These are phyloP conservation scores for Micrastur ruficollis DNA, from an alignment of 2,797 vertebrate species.

Conservation along the genomic window DNA sequence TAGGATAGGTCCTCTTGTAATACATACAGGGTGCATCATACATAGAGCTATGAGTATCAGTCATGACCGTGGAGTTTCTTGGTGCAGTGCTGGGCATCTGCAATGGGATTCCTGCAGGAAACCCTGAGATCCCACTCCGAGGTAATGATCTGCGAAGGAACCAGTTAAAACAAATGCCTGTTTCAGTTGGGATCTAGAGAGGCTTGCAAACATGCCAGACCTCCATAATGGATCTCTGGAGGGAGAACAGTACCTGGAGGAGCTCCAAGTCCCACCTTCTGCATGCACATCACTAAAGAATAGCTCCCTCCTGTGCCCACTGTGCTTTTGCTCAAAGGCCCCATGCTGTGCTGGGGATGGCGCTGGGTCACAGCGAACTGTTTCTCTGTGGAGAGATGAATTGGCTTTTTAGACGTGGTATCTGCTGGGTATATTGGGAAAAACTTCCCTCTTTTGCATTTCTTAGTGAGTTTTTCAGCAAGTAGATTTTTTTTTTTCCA, in stretches of 20 bases:
- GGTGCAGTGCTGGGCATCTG: neutral
- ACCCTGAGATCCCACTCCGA: neutral
- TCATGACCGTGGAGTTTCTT: rapidly evolving
- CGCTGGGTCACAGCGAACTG: neutral
- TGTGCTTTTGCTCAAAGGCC: neutral
- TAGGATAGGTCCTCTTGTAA: neutral
- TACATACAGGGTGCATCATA: neutral
- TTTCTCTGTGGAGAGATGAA: neutral
- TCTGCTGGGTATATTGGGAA: neutral
- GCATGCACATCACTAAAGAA: neutral
- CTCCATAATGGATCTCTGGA: conserved; percentile 52
- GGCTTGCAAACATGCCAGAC: conserved; percentile 49
- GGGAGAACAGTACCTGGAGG: conserved; percentile 48
- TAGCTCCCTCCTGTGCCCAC: neutral
- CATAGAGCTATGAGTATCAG: neutral
- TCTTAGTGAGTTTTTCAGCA: conserved; percentile 1
- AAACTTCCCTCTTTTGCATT: neutral
- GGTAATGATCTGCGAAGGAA: conserved; percentile 43
- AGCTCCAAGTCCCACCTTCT: conserved; percentile 55
- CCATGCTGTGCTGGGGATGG: rapidly evolving
- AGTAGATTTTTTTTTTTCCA: neutral
- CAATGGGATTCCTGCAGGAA: neutral
- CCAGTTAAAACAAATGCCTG: conserved; percentile 48
- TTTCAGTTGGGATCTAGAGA: conserved; percentile 40
- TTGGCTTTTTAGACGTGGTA: neutral